Evolutionary conservation across 2,888 invertebrate genomes (phyloP).

Genomic region (Drosophila prostipennis): DNA sequence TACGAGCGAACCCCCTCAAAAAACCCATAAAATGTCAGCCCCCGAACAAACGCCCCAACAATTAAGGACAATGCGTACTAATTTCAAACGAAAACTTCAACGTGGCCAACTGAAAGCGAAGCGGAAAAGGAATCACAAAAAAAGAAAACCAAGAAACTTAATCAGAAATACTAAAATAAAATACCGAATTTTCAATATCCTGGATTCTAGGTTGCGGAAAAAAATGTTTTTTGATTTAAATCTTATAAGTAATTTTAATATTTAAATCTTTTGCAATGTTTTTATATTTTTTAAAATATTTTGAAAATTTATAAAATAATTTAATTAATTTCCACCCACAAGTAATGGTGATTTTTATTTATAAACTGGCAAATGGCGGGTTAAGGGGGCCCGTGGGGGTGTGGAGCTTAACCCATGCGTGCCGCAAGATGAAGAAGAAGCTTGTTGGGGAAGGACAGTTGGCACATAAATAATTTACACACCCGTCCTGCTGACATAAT

Average conservation of each 20-base stretch:
- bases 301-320: too few species aligned
- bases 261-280: too few species aligned
- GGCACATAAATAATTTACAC: constrained; percentile 75
- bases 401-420: constrained; percentile 55
- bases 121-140: constrained; percentile 44
- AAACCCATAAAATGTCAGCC: constrained; percentile 32
- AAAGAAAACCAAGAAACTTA: constrained; percentile 14
- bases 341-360: constrained; percentile 72
- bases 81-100: constrained; percentile 61
- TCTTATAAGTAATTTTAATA: too few species aligned
- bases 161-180: neutral
- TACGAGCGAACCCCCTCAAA: constrained; percentile 19
- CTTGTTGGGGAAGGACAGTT: constrained; percentile 62
- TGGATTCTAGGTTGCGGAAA: neutral
- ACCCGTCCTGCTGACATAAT: constrained; percentile 69
- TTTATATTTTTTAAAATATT: neutral
- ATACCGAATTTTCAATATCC: neutral
- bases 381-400: too few species aligned
- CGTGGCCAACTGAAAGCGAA: constrained; percentile 16
- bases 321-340: too few species aligned
- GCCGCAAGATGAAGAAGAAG: constrained; percentile 48
- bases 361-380: constrained; percentile 49
- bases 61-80: constrained; percentile 78
- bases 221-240: too few species aligned
- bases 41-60: constrained; percentile 64